Percentiles rank a stretch among this genome's conserved stretches.
Evolutionary conservation across 2,888 invertebrate genomes (phyloP).

Genomic region (Axea sp.): DNA sequence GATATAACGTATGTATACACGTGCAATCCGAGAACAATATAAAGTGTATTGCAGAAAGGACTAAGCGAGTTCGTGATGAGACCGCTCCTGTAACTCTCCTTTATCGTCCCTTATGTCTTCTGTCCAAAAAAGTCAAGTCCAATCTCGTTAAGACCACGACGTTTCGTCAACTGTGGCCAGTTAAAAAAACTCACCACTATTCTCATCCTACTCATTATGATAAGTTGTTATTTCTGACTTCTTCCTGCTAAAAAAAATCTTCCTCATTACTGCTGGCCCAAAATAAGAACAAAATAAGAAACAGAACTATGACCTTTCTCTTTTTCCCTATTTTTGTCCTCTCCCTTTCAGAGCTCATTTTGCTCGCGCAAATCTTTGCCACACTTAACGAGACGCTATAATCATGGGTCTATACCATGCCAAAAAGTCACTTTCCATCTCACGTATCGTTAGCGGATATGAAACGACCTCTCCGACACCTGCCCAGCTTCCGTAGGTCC

Average conservation of each 20-base stretch:
- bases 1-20: conserved; percentile 68
- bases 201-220: conserved; percentile 48
- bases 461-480: conserved; percentile 49
- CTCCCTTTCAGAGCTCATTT: conserved; percentile 18
- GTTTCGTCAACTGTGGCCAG: conserved; percentile 35
- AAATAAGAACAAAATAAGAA: conserved; percentile 4
- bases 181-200: conserved; percentile 17
- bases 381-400: conserved; percentile 78
- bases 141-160: conserved; percentile 34
- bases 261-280: conserved; percentile 34
- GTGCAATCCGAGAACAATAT: conserved; percentile 68
- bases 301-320: conserved; percentile 31
- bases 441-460: conserved; percentile 50
- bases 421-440: conserved; percentile 65
- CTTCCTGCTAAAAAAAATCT: conserved; percentile 32
- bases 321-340: conserved; percentile 8
- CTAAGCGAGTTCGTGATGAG: conserved; percentile 68
- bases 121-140: conserved; percentile 15
- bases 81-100: conserved; percentile 56
- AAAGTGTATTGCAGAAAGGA: conserved; percentile 73
- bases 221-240: conserved; percentile 26
- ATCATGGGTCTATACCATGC: conserved; percentile 70
- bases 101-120: conserved; percentile 5
- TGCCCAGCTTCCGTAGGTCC: conserved; percentile 52
- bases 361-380: conserved; percentile 72